phyloP scores from a whole-genome alignment of 2,797 vertebrate genomes.

The Mus minutoides region DNA sequence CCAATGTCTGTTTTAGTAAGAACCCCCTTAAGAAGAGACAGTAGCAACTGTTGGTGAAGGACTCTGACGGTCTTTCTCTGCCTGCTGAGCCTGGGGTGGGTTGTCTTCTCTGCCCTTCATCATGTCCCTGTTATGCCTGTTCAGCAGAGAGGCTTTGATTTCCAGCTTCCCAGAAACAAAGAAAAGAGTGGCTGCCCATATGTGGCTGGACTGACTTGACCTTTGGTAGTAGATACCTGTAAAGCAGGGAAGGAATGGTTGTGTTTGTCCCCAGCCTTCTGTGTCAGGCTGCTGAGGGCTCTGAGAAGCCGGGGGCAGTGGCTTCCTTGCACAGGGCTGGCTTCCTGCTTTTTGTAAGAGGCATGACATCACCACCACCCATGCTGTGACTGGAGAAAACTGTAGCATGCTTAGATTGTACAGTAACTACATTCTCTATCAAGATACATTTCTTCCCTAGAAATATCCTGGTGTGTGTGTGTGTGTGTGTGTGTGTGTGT shows the following conservation, averaged over 20 bases:
- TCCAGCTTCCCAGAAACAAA: not conserved
- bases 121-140: not conserved
- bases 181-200: not conserved
- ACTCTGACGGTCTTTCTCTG: not conserved
- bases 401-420: not conserved
- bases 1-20: not conserved
- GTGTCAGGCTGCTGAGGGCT: not conserved
- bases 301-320: not conserved
- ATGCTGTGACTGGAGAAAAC: not conserved
- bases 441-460: not conserved
- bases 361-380: not conserved
- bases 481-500: not conserved
- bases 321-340: not conserved
- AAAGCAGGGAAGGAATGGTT: not conserved
- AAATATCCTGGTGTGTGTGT: not conserved
- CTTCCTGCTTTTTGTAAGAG: not conserved
- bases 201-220: not conserved
- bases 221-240: not conserved
- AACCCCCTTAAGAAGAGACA: not conserved
- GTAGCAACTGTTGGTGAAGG: not conserved
- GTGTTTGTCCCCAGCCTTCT: not conserved
- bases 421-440: not conserved
- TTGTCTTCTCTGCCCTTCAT: not conserved
- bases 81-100: not conserved
- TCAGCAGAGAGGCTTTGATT: not conserved